Evolutionary conservation across 2,888 invertebrate genomes (phyloP).

Genomic region (Tetramorium bicarinatum): DNA sequence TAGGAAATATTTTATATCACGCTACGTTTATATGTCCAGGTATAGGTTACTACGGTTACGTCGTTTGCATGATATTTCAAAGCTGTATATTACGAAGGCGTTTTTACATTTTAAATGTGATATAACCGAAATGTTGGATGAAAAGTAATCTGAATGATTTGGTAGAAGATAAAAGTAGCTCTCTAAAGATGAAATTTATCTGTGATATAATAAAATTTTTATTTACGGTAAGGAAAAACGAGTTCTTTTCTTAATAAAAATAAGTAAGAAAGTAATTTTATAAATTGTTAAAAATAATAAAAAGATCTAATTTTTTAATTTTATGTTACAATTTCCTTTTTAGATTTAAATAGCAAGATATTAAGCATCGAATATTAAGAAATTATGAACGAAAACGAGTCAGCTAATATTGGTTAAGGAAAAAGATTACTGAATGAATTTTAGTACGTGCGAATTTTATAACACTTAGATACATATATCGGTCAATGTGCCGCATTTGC

Average conservation of each 20-base stretch:
- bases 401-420: neutral
- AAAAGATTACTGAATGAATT: neutral
- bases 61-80: conserved; percentile 35
- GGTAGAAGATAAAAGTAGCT: neutral
- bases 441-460: neutral
- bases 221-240: neutral
- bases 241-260: neutral
- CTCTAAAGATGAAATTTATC: neutral
- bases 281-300: neutral
- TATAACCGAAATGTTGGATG: conserved; percentile 1
- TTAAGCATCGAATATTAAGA: neutral
- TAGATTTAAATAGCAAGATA: neutral
- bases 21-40: neutral
- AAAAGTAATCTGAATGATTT: neutral
- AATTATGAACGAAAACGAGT: neutral
- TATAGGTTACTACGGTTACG: conserved; percentile 18
- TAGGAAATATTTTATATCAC: conserved; percentile 38
- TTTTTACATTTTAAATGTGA: conserved; percentile 34
- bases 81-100: neutral
- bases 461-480: neutral
- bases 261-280: neutral
- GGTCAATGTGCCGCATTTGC: neutral
- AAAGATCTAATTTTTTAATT: neutral
- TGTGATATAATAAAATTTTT: neutral
- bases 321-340: neutral